A percentile compares a stretch with the other conserved stretches of the same genome.
These are phyloP conservation scores for Tetranychus truncatus DNA, from an alignment of 2,888 invertebrate genomes.

Conservation along the genomic window DNA sequence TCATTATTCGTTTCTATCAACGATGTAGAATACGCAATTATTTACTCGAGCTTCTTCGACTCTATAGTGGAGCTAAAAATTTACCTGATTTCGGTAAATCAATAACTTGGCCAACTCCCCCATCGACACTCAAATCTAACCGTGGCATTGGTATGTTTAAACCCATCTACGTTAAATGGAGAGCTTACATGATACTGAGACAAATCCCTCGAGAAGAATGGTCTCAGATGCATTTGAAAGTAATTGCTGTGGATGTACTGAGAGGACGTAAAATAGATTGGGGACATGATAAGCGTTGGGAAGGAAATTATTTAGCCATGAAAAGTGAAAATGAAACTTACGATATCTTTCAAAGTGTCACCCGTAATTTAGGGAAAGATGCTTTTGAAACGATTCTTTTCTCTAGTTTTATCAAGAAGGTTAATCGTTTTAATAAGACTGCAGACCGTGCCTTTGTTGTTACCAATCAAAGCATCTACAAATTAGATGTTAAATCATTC, in stretches of 20 bases:
- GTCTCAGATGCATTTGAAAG: slow-evolving; percentile 63
- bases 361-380: slow-evolving; percentile 38
- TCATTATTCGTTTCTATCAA: slow-evolving; percentile 62
- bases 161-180: slow-evolving; percentile 41
- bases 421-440: slow-evolving; percentile 53
- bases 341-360: slow-evolving; percentile 12
- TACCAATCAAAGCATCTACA: slow-evolving; percentile 65
- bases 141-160: slow-evolving; percentile 8
- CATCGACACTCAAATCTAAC: slow-evolving; percentile 44
- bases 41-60: slow-evolving; percentile 37
- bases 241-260: slow-evolving; percentile 50
- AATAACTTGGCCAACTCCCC: slow-evolving; percentile 61
- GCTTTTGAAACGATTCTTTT: slow-evolving; percentile 46
- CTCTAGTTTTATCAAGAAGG: slow-evolving; percentile 50
- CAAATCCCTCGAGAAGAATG: slow-evolving; percentile 62
- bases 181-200: slow-evolving; percentile 64
- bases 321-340: slow-evolving; percentile 28
- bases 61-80: slow-evolving; percentile 41
- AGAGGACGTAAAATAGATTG: slow-evolving; percentile 48
- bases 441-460: slow-evolving; percentile 73
- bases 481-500: slow-evolving; percentile 64
- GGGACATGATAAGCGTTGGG: slow-evolving; percentile 61
- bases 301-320: slow-evolving; percentile 58
- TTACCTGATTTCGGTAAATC: slow-evolving; percentile 56
- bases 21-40: slow-evolving; percentile 56